phyloP scores from a whole-genome alignment of 1,140 invertebrate genomes.

The Trichogramma pretiosum region DNA sequence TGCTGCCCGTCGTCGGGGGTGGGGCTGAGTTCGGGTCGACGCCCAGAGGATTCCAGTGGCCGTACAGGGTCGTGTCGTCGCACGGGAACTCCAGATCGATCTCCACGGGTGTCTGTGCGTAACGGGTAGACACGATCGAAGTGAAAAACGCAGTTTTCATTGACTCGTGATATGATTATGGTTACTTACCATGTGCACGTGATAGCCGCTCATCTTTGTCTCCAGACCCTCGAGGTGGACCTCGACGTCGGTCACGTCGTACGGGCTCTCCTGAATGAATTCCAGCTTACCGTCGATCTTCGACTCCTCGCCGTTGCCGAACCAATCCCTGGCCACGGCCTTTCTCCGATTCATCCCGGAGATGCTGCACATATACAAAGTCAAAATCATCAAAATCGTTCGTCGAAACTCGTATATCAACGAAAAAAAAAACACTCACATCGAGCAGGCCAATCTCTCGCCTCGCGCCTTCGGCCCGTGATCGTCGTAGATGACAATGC shows the following conservation, averaged over 20 bases:
- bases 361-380: constrained; percentile 54
- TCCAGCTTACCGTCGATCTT: constrained; percentile 66
- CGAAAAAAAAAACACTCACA: constrained; percentile 47
- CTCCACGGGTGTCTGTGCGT: constrained; percentile 67
- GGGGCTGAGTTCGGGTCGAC: constrained; percentile 55
- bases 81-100: constrained; percentile 81
- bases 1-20: constrained; percentile 55
- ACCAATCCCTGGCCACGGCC: constrained; percentile 80
- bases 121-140: neutral
- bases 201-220: constrained; percentile 61
- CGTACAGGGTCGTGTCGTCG: constrained; percentile 68
- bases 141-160: neutral
- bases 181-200: constrained; percentile 66
- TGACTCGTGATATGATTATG: neutral
- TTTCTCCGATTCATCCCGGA: constrained; percentile 66
- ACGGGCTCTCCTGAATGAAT: constrained; percentile 74
- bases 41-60: constrained; percentile 73
- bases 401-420: no score
- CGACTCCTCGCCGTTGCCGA: constrained; percentile 61
- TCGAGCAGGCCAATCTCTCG: constrained; percentile 77
- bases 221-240: constrained; percentile 66
- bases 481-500: constrained; percentile 83
- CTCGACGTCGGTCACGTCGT: constrained; percentile 72
- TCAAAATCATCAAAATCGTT: no score
- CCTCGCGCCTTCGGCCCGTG: constrained; percentile 76